Evolutionary conservation across 2,113 vertebrate genomes (phyloP).

Genomic region (Zosterops lateralis): DNA sequence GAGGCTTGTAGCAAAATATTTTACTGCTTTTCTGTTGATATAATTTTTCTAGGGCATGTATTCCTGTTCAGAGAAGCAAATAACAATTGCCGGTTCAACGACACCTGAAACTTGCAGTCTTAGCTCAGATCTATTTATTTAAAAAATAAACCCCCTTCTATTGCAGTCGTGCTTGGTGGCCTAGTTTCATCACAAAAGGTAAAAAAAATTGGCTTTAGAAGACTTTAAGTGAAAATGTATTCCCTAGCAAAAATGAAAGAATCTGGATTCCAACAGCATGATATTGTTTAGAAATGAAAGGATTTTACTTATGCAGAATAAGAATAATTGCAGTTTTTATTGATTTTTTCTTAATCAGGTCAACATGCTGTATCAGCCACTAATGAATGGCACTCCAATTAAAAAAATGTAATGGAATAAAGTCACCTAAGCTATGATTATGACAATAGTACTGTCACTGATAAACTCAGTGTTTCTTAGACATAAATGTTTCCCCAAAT

Average conservation of each 20-base stretch:
- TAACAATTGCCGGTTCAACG: neutral
- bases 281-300: neutral
- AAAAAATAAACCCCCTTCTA: neutral
- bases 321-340: neutral
- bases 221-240: constrained; percentile 18
- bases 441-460: neutral
- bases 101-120: neutral
- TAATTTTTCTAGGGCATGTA: neutral
- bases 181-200: constrained; percentile 1
- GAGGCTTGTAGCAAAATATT: neutral
- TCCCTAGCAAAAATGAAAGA: neutral
- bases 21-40: neutral
- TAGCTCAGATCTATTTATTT: neutral
- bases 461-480: neutral
- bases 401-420: neutral
- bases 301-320: neutral
- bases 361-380: neutral
- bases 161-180: neutral
- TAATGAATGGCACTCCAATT: constrained; percentile 7
- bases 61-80: neutral
- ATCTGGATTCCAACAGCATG: neutral
- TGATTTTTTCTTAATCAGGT: neutral
- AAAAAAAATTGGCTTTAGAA: neutral
- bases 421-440: neutral
- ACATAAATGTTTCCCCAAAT: neutral